Evolutionary conservation across 2,888 invertebrate species (phyloP).

Genomic region (Deroplatys truncata): DNA sequence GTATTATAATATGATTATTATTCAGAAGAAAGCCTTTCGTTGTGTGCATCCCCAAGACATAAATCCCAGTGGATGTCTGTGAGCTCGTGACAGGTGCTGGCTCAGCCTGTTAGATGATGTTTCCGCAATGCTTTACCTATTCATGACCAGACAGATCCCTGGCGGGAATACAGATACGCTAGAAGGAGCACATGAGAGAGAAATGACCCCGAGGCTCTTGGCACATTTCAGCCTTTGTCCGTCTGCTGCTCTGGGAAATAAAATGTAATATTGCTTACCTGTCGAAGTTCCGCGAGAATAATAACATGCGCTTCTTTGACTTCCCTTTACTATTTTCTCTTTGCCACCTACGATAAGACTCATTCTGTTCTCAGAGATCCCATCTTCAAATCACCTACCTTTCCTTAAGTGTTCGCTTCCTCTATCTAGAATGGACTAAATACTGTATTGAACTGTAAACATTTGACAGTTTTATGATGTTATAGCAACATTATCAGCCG

Average conservation of each 20-base stretch:
- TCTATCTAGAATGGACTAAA: too few relatives aligned
- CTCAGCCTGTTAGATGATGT: too few relatives aligned
- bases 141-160: not conserved
- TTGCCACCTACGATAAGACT: not conserved
- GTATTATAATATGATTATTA: too few relatives aligned
- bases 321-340: not conserved
- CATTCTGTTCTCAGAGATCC: not conserved
- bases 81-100: too few relatives aligned
- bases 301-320: not conserved
- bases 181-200: not conserved
- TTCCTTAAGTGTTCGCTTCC: too few relatives aligned
- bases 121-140: not conserved
- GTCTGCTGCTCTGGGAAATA: not conserved
- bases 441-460: too few relatives aligned
- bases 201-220: not conserved
- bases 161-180: not conserved
- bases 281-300: not conserved
- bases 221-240: not conserved
- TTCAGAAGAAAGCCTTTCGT: too few relatives aligned
- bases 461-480: too few relatives aligned
- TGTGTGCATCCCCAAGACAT: not conserved
- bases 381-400: not conserved
- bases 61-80: not conserved
- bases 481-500: too few relatives aligned
- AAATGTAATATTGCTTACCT: not conserved